Percentiles rank a stretch among this genome's conserved stretches.
These are phyloP conservation scores for Conops quadrifasciatus DNA, from an alignment of 2,888 invertebrate species.

Conservation along the genomic window DNA sequence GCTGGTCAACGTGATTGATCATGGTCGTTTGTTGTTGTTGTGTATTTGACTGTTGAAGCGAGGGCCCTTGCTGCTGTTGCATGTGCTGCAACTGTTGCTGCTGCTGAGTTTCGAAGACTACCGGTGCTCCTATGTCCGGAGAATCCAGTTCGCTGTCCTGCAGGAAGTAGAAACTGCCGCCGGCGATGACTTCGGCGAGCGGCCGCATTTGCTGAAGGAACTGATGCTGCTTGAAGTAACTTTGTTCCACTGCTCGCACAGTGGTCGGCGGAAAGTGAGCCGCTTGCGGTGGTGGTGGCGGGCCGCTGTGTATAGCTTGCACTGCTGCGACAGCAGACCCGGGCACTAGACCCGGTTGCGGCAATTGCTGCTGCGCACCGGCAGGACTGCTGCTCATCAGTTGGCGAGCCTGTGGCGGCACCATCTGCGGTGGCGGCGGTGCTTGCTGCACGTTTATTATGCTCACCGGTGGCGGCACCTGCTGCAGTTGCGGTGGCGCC, in stretches of 20 bases:
- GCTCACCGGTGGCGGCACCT: conserved; percentile 67
- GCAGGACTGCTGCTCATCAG: conserved; percentile 32
- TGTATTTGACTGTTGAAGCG: conserved; percentile 35
- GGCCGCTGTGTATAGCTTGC: conserved; percentile 33
- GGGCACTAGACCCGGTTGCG: conserved; percentile 30
- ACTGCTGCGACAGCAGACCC: conserved; percentile 37
- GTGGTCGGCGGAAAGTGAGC: conserved; percentile 68
- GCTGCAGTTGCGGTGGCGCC: conserved; percentile 64
- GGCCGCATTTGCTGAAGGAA: conserved; percentile 71
- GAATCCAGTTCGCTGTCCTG: conserved; percentile 92
- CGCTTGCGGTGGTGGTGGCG: conserved; percentile 39
- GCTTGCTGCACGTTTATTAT: conserved; percentile 66
- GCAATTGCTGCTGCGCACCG: conserved; percentile 32
- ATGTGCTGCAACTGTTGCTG: conserved; percentile 43
- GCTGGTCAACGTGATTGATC: conserved; percentile 34
- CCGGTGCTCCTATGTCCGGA: conserved; percentile 66
- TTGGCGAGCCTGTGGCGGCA: conserved; percentile 43
- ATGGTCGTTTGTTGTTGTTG: conserved; percentile 31
- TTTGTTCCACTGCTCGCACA: conserved; percentile 72
- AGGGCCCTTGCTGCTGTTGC: conserved; percentile 36
- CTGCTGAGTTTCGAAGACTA: conserved; percentile 48
- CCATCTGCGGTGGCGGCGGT: conserved; percentile 45
- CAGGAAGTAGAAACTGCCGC: conserved; percentile 81
- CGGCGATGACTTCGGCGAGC: conserved; percentile 79
- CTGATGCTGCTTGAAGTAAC: conserved; percentile 71